A percentile compares a stretch with the other conserved stretches of the same genome.
Conservation (phyloP, 2,113 vertebrate species). For the Formicarius rufipectus region DNA sequence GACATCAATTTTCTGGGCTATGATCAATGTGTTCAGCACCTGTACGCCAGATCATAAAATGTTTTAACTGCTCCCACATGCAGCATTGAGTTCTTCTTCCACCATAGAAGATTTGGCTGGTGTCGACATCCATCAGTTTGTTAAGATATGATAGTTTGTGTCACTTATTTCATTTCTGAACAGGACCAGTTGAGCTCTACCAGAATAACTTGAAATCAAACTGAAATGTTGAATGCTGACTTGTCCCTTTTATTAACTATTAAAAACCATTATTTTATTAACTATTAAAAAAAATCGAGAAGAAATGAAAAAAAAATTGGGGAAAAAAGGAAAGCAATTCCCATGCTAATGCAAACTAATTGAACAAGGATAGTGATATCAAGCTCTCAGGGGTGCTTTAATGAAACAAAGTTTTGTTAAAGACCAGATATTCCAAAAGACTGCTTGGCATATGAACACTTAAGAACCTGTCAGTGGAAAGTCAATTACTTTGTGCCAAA, state of each 20-base stretch:
- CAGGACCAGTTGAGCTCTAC: not conserved
- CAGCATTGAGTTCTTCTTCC: not conserved
- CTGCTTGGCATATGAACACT: not conserved
- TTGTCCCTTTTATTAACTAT: not conserved
- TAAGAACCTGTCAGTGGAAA: not conserved
- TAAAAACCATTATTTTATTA: not conserved
- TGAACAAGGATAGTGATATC: not conserved
- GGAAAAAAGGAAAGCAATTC: not conserved
- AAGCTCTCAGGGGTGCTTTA: not conserved
- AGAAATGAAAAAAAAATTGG: not conserved
- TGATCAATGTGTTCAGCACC: not conserved
- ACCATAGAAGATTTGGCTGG: not conserved
- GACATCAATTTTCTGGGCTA: not conserved
- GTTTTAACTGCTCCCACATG: not conserved
- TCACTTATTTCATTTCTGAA: not conserved
- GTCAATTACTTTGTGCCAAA: not conserved
- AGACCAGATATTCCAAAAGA: not conserved
- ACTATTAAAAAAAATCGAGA: not conserved
- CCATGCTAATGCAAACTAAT: not conserved
- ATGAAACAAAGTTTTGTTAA: not conserved
- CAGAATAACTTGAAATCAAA: not conserved
- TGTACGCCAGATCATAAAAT: not conserved
- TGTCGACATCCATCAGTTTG: not conserved
- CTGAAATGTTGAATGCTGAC: not conserved
- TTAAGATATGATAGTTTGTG: not conserved